Percentiles rank a stretch among this genome's conserved stretches.
Evolutionary conservation across 2,113 vertebrate genomes (phyloP).

Genomic region (Onychostruthus taczanowskii): DNA sequence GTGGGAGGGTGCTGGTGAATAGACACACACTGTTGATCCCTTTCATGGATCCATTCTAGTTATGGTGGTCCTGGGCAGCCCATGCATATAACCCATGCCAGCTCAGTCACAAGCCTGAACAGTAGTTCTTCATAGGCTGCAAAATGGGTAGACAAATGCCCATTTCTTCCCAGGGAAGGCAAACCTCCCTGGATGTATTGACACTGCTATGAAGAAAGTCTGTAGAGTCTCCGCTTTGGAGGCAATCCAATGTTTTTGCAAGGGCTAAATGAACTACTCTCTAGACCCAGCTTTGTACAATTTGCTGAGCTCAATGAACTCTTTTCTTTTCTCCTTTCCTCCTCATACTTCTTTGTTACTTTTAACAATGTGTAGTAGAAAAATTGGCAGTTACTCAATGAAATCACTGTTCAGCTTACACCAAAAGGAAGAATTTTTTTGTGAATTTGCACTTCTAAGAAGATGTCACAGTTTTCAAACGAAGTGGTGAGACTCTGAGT

Average conservation of each 20-base stretch:
- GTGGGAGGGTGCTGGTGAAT: not conserved
- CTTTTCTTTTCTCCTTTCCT: not conserved
- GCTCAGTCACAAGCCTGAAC: not conserved
- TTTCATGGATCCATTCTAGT: not conserved
- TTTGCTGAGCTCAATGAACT: slow-evolving; percentile 31
- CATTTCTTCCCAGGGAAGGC: slow-evolving; percentile 36
- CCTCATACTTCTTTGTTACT: slow-evolving; percentile 21
- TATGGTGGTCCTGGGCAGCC: not conserved
- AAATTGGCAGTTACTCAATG: slow-evolving; percentile 63
- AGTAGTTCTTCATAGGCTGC: not conserved
- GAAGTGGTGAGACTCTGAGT: slow-evolving; percentile 43
- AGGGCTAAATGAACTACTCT: slow-evolving; percentile 34
- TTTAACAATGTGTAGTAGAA: slow-evolving; percentile 59
- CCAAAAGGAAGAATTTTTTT: slow-evolving; percentile 44
- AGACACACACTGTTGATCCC: not conserved
- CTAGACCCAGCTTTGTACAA: slow-evolving; percentile 32
- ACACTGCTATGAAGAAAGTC: slow-evolving; percentile 31
- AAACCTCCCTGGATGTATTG: slow-evolving; percentile 28
- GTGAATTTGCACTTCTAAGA: slow-evolving; percentile 54
- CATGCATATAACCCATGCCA: not conserved
- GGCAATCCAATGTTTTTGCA: slow-evolving; percentile 55
- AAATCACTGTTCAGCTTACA: slow-evolving; percentile 59
- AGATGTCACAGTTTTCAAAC: slow-evolving; percentile 54
- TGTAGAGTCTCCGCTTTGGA: slow-evolving; percentile 41
- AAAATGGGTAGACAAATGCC: slow-evolving; percentile 28